Evolutionary conservation across 2,888 invertebrate species (phyloP), one percentile per base, ranked within the genome.

Genomic region (Busseola fusca): DNA sequence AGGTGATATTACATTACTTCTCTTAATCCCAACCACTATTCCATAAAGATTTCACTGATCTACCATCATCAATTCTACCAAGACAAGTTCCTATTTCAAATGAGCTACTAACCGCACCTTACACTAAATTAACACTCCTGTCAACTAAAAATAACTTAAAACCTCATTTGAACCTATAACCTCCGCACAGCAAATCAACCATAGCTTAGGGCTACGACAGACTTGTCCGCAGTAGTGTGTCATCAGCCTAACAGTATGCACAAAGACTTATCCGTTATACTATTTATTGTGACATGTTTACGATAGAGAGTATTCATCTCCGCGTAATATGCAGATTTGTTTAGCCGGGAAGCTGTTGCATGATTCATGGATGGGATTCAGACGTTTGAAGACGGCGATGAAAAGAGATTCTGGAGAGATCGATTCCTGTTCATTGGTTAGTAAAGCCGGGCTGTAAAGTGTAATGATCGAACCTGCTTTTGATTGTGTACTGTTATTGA

Each of bases 281-380:
- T 82, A 83, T 81, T 82, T 76, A 74, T 65, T 72, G 37, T 78
- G 78, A 74, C 64, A 70, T 74, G 57, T 83, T 83, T 81, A 83
- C 62, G 72, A 62, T 62, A 40, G 48, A 40, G 54, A 78, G 69
- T 82, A 77, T 74, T 76, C 74, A 77, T 78, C 60, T 71, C 48
- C 70, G 54, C 66, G 60, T 82, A 74, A 69, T 64, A 74, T 63
- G 66, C 64, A 74, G 80, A 73, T 80, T 76, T 76, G 69, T 76
- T 75, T 62, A 54, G 42, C 42, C 34, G 42, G 58, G 74, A 69
- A 56, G 48, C 72, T 57, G 42, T 60, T n/a, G 7, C 59, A 50
- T 60, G 69, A 76, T 79, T 69, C 50, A 69, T 79, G 34, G 57
- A 30, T 34, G 27, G n/a, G 58, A 27, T 65, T 52, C 34, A 54